Evolutionary conservation across 2,113 vertebrate genomes (phyloP).

Genomic region (rat (Rattus norvegicus)): GRCr8 NC_086019.1:125197001-125197500

Average conservation of each 20-base stretch:
- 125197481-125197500: neutral
- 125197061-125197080: neutral
- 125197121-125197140: neutral
- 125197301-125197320: neutral
- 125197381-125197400: neutral
- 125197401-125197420: neutral
- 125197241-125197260: neutral
- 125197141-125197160: neutral
- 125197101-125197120: neutral
- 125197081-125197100: neutral
- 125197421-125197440: neutral
- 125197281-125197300: neutral
- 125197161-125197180: no score
- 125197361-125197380: neutral
- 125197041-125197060: neutral
- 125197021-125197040: neutral
- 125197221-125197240: neutral
- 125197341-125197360: neutral
- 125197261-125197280: neutral
- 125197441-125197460: neutral
- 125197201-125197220: neutral
- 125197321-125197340: neutral
- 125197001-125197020: neutral
- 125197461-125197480: neutral
- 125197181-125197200: rapidly evolving